Percentiles rank a stretch among this genome's conserved stretches.
phyloP scores from a whole-genome alignment of 2,113 vertebrate genomes.

The Ia io region DNA sequence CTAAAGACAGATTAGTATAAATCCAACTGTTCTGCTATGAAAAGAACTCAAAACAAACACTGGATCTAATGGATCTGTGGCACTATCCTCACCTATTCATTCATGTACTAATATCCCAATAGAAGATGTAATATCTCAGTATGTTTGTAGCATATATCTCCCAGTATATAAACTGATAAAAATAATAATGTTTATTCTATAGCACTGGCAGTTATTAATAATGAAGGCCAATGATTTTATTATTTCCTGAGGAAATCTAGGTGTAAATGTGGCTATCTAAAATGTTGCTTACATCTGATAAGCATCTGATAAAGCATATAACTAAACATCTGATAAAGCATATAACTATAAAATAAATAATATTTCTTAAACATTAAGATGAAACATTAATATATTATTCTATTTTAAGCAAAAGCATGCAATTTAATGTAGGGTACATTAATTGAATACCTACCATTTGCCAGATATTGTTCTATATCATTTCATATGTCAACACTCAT shows the following conservation, averaged over 20 bases:
- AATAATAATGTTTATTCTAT: conserved; percentile 16
- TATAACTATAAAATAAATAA: conserved; percentile 20
- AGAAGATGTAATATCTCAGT: background rate
- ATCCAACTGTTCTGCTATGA: background rate
- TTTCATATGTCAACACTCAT: background rate
- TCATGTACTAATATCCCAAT: background rate
- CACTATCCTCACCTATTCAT: background rate
- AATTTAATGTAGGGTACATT: conserved; percentile 37
- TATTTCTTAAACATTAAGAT: conserved; percentile 67
- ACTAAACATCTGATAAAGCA: conserved; percentile 56
- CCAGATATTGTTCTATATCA: background rate
- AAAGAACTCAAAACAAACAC: background rate
- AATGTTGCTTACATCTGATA: conserved; percentile 49
- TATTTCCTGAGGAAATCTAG: conserved; percentile 51
- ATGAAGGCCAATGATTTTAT: conserved; percentile 61
- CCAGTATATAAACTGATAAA: background rate
- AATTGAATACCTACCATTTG: conserved; percentile 34
- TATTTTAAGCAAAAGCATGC: conserved; percentile 52
- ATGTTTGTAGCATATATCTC: background rate
- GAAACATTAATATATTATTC: conserved; percentile 66
- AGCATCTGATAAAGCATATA: conserved; percentile 50
- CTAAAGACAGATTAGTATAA: background rate
- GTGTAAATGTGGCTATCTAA: conserved; percentile 63
- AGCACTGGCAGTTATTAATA: conserved; percentile 45
- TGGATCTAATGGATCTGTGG: background rate